Percentiles rank a stretch among this genome's conserved stretches.
phyloP scores from a whole-genome alignment of 30 jellyfish, hydroid and myxozoan species.

The Hydractinia echinata region DNA sequence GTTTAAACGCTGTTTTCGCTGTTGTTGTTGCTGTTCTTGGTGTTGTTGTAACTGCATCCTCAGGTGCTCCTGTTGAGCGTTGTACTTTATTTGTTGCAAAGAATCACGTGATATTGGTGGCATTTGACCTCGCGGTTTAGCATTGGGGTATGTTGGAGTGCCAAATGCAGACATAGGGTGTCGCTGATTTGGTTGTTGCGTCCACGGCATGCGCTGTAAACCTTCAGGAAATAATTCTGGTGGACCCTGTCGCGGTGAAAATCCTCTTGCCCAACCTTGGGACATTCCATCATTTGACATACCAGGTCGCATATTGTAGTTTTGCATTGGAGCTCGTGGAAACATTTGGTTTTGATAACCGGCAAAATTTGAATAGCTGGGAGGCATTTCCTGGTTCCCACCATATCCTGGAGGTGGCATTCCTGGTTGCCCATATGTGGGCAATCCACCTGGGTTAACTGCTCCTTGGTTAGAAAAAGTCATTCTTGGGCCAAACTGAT shows the following conservation, averaged over 20 bases:
- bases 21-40: slow-evolving; percentile 39
- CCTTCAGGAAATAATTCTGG: slow-evolving; percentile 99
- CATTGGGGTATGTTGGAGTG: not conserved
- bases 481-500: slow-evolving; percentile 29
- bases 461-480: slow-evolving; percentile 5
- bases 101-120: slow-evolving; percentile 37
- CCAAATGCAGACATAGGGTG: slow-evolving; percentile 33
- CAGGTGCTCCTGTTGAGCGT: slow-evolving; percentile 22
- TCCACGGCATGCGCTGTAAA: slow-evolving; percentile 87
- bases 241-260: slow-evolving; percentile 93
- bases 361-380: slow-evolving; percentile 13
- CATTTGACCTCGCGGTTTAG: slow-evolving; percentile 27
- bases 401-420: slow-evolving; percentile 19
- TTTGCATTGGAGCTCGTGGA: slow-evolving; percentile 58
- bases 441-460: not conserved
- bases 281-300: slow-evolving; percentile 60
- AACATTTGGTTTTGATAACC: slow-evolving; percentile 57
- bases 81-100: slow-evolving; percentile 36
- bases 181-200: slow-evolving; percentile 26
- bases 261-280: slow-evolving; percentile 88
- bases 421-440: slow-evolving; percentile 34
- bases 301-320: slow-evolving; percentile 41
- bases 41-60: slow-evolving; percentile 26
- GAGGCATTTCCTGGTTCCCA: slow-evolving; percentile 30
- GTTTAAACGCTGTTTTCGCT: not conserved